Base-by-base conservation (phyloP, 35 echinoderm and acorn worm genomes). In the Ptychodera flava region DNA sequence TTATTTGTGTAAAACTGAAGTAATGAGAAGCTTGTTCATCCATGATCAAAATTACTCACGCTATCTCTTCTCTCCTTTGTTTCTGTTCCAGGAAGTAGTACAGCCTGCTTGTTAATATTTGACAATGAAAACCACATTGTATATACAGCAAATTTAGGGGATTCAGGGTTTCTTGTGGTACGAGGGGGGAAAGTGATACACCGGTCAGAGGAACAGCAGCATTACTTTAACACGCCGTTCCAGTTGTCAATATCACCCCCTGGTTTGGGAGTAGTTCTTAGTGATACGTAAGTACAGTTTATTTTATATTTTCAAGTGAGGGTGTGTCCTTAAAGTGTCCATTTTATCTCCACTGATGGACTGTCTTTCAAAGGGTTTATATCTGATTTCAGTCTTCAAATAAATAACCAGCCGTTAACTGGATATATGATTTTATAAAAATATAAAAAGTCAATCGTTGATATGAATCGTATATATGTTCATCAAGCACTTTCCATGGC, bases 171-270 rank as follows among this genome's bases (percentile, higher is more conserved):
- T 35, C 92, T 97, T 28, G 85, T 97, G 0, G 92, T 97, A 12
- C 78, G 95, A 90, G 92, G 86, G 16, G 92, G 92, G 1, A 92
- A 83, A 80, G 88, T 97, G 1, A 92, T 97, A n/a, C 92, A 94
- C 79, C 33, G 95, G 29, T 97, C 95, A 0, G 95, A 94, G 16
- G 95, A 97, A 29, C 95, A 97, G 35, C 95, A 97, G 83, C 95
- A 97, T 82, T 94, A 94, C 78, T 97, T 97, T 38, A 97, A 97
- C 78, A 97, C 92, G 45, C 95, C 95, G 31, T 97, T 92, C 78
- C 95, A 97, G 53, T 84, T 97, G 78, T 97, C 95, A 79, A 97
- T 97, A 90, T 84, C 95, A 80, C 95, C 95, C 14, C 95, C 92
- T 82, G 95, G 92, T 35, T 84, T 97, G 31, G 38, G 86, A n/a